Conservation (phyloP, 2,888 invertebrate genomes). For the Callosobruchus maculatus region DNA sequence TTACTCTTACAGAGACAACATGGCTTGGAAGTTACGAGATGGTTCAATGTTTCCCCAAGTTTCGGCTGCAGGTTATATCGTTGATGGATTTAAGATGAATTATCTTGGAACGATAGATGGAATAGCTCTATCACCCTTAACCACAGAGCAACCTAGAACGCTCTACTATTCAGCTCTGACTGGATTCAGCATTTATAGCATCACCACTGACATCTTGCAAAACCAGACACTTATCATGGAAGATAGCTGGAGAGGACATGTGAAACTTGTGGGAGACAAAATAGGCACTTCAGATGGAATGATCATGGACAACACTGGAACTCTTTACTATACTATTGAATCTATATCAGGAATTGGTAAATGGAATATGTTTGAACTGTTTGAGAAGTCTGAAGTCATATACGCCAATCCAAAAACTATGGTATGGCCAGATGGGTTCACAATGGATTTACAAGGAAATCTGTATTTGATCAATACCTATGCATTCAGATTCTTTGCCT, state of each 20-base stretch:
- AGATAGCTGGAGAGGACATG: slow-evolving; percentile 32
- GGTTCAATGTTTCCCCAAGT: slow-evolving; percentile 61
- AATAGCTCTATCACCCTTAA: slow-evolving; percentile 62
- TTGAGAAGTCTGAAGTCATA: slow-evolving; percentile 47
- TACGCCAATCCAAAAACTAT: slow-evolving; percentile 61
- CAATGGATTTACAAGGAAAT: slow-evolving; percentile 62
- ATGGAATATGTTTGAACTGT: slow-evolving; percentile 61
- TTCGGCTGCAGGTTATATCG: slow-evolving; percentile 58
- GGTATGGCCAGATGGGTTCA: slow-evolving; percentile 69
- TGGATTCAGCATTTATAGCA: slow-evolving; percentile 53
- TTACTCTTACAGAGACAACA: slow-evolving; percentile 60
- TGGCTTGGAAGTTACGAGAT: slow-evolving; percentile 68
- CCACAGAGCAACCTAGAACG: slow-evolving; percentile 21
- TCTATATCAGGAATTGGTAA: slow-evolving; percentile 65
- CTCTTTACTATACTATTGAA: slow-evolving; percentile 64
- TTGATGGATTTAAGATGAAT: slow-evolving; percentile 51
- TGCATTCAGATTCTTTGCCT: slow-evolving; percentile 25
- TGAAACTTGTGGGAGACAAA: slow-evolving; percentile 46
- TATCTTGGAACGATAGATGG: slow-evolving; percentile 63
- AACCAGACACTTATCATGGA: slow-evolving; percentile 49
- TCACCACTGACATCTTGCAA: slow-evolving; percentile 59
- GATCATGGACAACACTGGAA: slow-evolving; percentile 66
- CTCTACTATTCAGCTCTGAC: slow-evolving; percentile 38
- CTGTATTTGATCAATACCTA: slow-evolving; percentile 62
- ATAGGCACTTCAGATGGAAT: slow-evolving; percentile 65